Evolutionary conservation across 2,888 invertebrate genomes (phyloP).

Genomic region (Epinotia ramella): DNA sequence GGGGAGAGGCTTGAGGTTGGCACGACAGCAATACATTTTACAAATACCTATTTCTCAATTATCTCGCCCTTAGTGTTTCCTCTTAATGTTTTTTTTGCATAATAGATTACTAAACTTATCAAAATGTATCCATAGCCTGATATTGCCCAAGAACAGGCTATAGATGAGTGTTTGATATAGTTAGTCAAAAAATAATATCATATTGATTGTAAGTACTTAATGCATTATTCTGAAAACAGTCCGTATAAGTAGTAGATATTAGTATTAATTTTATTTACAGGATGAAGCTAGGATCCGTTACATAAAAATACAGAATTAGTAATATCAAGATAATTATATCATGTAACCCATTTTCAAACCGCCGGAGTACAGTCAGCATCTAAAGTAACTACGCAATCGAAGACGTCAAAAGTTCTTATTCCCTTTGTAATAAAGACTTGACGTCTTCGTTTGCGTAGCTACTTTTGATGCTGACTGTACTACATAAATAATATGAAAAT

Average conservation of each 20-base stretch:
- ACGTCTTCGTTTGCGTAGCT: too few relatives aligned
- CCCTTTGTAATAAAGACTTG: too few relatives aligned
- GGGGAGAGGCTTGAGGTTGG: too few relatives aligned
- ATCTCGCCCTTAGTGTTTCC: too few relatives aligned
- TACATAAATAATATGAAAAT: slow-evolving; percentile 10
- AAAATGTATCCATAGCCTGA: slow-evolving; percentile 1
- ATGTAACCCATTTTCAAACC: not conserved
- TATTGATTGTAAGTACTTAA: slow-evolving; percentile 10
- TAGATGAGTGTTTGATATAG: slow-evolving; percentile 10
- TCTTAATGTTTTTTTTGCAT: slow-evolving; percentile 18
- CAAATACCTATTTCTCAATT: too few relatives aligned
- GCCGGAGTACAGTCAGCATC: not conserved
- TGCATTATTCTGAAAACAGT: slow-evolving; percentile 13
- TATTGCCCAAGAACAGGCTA: slow-evolving; percentile 19
- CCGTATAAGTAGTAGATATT: slow-evolving; percentile 23
- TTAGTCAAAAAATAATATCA: slow-evolving; percentile 2
- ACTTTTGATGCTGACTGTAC: too few relatives aligned
- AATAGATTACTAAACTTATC: not conserved
- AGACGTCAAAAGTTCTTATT: too few relatives aligned
- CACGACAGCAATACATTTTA: too few relatives aligned
- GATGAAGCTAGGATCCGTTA: slow-evolving; percentile 4
- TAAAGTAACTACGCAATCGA: too few relatives aligned
- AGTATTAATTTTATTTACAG: slow-evolving; percentile 22
- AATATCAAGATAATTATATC: not conserved
- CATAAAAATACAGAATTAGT: not conserved